Evolutionary conservation across 1,140 invertebrate species (phyloP).

Genomic region (Aphaenogaster ashmeadi): DNA sequence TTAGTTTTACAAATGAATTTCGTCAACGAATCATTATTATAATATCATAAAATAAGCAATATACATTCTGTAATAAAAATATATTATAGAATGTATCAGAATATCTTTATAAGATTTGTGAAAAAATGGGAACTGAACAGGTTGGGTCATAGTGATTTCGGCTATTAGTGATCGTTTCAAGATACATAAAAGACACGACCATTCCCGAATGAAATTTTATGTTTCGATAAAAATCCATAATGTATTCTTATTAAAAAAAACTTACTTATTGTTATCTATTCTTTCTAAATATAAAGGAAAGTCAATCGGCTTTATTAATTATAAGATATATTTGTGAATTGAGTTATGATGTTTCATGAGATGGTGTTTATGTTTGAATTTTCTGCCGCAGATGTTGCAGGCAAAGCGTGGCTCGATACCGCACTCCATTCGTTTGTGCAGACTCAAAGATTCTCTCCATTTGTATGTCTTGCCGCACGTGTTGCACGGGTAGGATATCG

Average conservation of each 20-base stretch:
- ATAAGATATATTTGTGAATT: constrained; percentile 74
- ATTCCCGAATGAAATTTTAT: background rate
- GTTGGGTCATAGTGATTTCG: background rate
- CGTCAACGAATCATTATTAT: background rate
- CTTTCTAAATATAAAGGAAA: background rate
- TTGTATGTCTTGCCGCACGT: constrained; percentile 89
- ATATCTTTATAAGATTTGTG: background rate
- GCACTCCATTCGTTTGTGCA: constrained; percentile 85
- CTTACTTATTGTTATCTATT: background rate
- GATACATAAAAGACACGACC: background rate
- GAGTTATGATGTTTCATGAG: constrained; percentile 80
- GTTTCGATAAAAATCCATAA: background rate
- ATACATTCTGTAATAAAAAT: no score
- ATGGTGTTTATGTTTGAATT: constrained; percentile 85
- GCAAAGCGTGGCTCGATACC: constrained; percentile 85
- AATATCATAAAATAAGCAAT: background rate
- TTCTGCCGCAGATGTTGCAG: constrained; percentile 85
- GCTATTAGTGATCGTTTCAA: background rate
- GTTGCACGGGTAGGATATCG: constrained; percentile 84
- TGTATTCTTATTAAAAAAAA: constrained; percentile 17
- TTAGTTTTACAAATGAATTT: background rate
- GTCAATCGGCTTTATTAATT: background rate
- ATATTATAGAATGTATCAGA: no score
- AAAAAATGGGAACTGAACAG: background rate
- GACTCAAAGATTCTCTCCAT: constrained; percentile 88